phyloP scores from a whole-genome alignment of 1,140 invertebrate genomes.

The Batillaria attramentaria region DNA sequence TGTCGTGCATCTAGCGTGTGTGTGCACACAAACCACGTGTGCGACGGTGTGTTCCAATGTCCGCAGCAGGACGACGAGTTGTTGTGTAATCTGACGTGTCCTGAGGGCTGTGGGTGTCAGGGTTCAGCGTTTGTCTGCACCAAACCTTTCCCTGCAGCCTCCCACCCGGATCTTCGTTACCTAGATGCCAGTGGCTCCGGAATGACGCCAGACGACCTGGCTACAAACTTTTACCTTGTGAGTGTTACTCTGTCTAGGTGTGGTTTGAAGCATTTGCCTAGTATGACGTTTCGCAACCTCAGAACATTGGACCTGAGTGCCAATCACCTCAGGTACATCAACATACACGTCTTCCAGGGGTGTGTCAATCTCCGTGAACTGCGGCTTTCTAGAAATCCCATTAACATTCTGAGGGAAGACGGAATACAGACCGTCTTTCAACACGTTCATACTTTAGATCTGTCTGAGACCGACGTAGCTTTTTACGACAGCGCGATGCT shows the following conservation, averaged over 20 bases:
- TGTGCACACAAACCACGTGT: slow-evolving; percentile 15
- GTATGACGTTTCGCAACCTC: not conserved
- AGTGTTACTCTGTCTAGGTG: not conserved
- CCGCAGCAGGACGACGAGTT: slow-evolving; percentile 36
- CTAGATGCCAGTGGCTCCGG: not conserved
- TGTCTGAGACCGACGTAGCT: not conserved
- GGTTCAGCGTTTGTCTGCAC: slow-evolving; percentile 17
- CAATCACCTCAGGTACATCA: slow-evolving; percentile 9
- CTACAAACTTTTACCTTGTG: not conserved
- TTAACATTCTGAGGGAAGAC: not conserved
- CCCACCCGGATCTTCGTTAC: slow-evolving; percentile 3
- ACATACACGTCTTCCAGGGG: not conserved
- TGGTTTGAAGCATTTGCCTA: not conserved
- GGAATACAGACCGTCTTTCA: not conserved
- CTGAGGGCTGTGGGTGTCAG: slow-evolving; percentile 44
- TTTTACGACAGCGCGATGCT: slow-evolving; percentile 9
- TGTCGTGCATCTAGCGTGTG: slow-evolving; percentile 29
- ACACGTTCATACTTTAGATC: not conserved
- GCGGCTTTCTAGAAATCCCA: slow-evolving; percentile 16
- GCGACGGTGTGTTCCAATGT: slow-evolving; percentile 29
- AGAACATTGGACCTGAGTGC: slow-evolving; percentile 22
- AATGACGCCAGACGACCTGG: not conserved
- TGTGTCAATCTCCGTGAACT: slow-evolving; percentile 17
- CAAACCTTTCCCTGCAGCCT: not conserved
- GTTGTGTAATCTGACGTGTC: slow-evolving; percentile 13